Conservation (phyloP, 2,113 vertebrate species). For the Aegotheles bennettii region DNA sequence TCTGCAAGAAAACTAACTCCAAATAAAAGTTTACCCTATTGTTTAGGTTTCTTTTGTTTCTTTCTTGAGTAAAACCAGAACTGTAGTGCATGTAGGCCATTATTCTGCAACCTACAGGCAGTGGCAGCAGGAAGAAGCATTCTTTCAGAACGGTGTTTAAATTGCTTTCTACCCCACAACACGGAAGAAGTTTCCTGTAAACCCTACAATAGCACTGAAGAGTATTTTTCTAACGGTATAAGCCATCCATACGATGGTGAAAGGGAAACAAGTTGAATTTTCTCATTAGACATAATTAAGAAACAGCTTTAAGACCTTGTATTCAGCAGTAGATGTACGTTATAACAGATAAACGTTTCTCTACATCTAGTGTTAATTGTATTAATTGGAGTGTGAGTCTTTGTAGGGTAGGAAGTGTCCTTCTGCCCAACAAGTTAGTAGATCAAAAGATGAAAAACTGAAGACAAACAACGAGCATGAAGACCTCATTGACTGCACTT, state of each 20-base stretch:
- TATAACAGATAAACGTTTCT: conserved; percentile 67
- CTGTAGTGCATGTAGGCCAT: conserved; percentile 74
- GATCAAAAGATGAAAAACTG: conserved; percentile 62
- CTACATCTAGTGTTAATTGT: conserved; percentile 70
- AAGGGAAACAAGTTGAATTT: conserved; percentile 68
- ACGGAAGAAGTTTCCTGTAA: conserved; percentile 56
- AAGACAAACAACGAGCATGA: conserved; percentile 64
- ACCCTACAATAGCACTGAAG: conserved; percentile 73
- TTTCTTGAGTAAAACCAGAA: conserved; percentile 77
- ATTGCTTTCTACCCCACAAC: conserved; percentile 46
- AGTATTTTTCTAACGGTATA: conserved; percentile 79
- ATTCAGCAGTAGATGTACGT: conserved; percentile 61
- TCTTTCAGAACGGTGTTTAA: conserved; percentile 49
- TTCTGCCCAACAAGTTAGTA: conserved; percentile 65
- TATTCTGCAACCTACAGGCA: conserved; percentile 66
- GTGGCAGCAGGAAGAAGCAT: conserved; percentile 55
- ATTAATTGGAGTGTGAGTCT: conserved; percentile 69
- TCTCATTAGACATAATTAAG: conserved; percentile 68
- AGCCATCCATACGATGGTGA: conserved; percentile 58
- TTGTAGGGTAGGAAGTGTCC: conserved; percentile 62
- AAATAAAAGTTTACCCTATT: conserved; percentile 83
- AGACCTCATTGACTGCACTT: conserved; percentile 69
- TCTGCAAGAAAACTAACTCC: conserved; percentile 78
- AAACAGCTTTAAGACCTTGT: conserved; percentile 68
- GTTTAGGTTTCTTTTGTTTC: conserved; percentile 84